These are phyloP conservation scores for Ellobium chinense DNA, from an alignment of 2,888 invertebrate species.

Conservation along the genomic window DNA sequence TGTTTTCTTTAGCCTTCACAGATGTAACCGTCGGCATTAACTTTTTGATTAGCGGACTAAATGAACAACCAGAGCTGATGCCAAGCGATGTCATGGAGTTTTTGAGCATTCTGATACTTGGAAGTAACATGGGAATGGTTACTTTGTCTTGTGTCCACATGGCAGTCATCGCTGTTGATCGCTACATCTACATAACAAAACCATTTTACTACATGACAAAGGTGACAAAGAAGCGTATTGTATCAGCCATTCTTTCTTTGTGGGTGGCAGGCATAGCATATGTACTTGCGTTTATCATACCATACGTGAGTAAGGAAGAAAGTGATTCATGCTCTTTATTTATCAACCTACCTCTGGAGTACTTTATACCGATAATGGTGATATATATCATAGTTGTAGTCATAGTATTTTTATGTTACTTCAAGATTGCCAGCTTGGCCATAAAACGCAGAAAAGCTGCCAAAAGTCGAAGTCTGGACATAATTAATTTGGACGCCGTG, in stretches of 20 bases:
- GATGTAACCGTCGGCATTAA: neutral
- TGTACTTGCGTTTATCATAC: too few species aligned
- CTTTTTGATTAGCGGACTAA: too few species aligned
- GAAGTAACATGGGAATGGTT: neutral
- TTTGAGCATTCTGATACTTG: too few species aligned
- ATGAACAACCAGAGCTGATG: neutral
- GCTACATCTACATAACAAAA: constrained; percentile 3
- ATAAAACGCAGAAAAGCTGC: neutral
- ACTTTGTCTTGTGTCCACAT: neutral
- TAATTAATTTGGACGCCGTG: neutral
- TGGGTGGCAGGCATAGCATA: too few species aligned
- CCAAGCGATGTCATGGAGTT: neutral
- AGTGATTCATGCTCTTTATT: too few species aligned
- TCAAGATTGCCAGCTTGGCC: neutral
- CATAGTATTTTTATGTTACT: neutral
- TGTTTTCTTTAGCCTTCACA: neutral
- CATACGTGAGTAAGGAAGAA: too few species aligned
- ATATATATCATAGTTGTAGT: too few species aligned
- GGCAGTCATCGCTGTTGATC: constrained; percentile 1
- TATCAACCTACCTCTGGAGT: too few species aligned
- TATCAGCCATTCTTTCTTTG: too few species aligned
- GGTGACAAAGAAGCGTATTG: neutral
- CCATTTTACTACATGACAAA: neutral
- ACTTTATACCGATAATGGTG: too few species aligned
- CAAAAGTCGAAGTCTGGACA: neutral